phyloP scores from a whole-genome alignment of 2,797 vertebrate species.

The Megaceryle alcyon region DNA sequence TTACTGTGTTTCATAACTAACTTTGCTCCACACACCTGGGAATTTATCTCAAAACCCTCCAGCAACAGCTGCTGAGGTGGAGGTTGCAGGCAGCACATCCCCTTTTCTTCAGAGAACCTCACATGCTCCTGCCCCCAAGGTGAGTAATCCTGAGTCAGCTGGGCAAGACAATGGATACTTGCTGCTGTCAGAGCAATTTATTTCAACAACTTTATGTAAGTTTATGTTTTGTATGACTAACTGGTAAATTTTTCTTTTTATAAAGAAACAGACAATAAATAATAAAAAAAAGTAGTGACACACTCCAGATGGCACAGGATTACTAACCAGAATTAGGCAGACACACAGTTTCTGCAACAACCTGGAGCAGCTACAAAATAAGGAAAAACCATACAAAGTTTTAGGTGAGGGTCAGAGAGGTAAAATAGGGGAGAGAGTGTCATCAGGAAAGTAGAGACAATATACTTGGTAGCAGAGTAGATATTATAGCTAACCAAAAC shows the following conservation, averaged over 20 bases:
- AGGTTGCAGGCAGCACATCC: accelerated
- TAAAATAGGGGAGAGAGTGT: background rate
- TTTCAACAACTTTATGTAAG: background rate
- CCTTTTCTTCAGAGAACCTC: background rate
- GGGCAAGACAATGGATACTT: background rate
- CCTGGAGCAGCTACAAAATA: background rate
- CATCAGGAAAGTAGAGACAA: background rate
- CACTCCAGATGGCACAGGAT: background rate
- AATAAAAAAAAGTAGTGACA: background rate
- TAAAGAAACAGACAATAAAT: background rate
- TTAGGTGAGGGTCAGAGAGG: background rate
- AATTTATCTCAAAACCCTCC: background rate
- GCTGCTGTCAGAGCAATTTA: background rate
- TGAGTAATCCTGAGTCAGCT: background rate
- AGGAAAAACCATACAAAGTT: background rate
- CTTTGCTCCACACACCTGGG: background rate
- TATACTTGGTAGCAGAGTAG: background rate
- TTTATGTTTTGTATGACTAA: background rate
- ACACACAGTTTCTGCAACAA: background rate
- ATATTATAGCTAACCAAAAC: background rate
- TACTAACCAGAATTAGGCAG: background rate
- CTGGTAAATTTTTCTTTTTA: background rate
- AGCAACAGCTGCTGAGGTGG: background rate
- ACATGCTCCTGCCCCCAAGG: background rate
- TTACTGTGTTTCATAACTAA: background rate